Evolutionary conservation across 2,888 invertebrate species (phyloP).

Genomic region (Ligdia adustata): DNA sequence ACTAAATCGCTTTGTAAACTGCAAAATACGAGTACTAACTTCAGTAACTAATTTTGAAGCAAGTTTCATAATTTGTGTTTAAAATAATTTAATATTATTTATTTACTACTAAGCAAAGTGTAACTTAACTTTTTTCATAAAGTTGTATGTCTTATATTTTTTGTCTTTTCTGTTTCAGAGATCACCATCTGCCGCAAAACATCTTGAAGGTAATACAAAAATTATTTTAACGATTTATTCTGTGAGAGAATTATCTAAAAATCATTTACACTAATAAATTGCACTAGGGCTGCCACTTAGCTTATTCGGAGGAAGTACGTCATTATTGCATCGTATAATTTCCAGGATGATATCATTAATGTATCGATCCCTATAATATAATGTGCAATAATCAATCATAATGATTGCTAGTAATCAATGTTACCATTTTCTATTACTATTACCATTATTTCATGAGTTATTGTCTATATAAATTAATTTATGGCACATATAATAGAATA

Average conservation of each 20-base stretch:
- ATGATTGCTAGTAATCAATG: constrained; percentile 1
- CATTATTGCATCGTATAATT: not conserved
- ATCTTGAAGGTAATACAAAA: not conserved
- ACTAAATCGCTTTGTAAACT: too few species aligned
- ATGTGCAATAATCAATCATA: not conserved
- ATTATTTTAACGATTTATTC: too few species aligned
- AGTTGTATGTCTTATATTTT: not conserved
- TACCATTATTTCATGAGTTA: not conserved
- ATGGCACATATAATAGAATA: too few species aligned
- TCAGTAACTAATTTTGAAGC: too few species aligned
- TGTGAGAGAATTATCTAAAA: too few species aligned
- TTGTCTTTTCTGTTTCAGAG: not conserved
- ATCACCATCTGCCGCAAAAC: not conserved
- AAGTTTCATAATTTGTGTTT: too few species aligned
- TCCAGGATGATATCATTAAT: not conserved
- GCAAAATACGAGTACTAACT: too few species aligned
- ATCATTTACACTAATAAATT: too few species aligned
- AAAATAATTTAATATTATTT: too few species aligned
- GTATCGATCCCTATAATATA: too few species aligned
- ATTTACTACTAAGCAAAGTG: too few species aligned
- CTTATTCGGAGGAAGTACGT: not conserved
- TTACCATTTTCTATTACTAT: not conserved
- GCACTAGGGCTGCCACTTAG: too few species aligned
- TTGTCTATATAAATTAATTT: not conserved
- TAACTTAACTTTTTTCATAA: not conserved